Percentiles rank a stretch among this genome's conserved stretches.
These are phyloP conservation scores for Melangyna quadrimaculata DNA, from an alignment of 2,888 invertebrate genomes.

Conservation along the genomic window DNA sequence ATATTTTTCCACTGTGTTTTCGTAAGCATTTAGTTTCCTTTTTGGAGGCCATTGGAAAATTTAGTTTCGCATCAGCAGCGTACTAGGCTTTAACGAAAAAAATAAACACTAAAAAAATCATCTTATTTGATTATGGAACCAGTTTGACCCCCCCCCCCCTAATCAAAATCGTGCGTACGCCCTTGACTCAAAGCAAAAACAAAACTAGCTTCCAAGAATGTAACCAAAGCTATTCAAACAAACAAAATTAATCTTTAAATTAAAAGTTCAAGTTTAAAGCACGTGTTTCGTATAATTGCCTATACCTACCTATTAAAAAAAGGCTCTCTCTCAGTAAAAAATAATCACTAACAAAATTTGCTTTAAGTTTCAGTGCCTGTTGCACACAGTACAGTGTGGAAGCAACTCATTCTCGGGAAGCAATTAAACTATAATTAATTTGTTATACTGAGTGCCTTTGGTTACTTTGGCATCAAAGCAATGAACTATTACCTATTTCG, in stretches of 20 bases:
- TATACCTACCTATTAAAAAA: not conserved
- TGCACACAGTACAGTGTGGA: not conserved
- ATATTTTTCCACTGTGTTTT: no score
- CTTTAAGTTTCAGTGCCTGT: not conserved
- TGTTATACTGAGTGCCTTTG: not conserved
- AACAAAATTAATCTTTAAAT: not conserved
- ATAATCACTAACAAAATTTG: not conserved
- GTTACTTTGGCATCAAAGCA: no score
- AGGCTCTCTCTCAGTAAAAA: not conserved
- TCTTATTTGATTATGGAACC: no score
- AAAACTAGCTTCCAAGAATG: not conserved
- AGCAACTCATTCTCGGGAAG: not conserved
- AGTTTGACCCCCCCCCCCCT: no score
- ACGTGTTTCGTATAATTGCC: not conserved
- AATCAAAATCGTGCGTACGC: no score
- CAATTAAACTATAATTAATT: constrained; percentile 1
- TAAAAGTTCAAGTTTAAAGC: not conserved
- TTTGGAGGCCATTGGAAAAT: no score
- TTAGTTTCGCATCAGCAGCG: no score
- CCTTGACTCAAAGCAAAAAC: not conserved
- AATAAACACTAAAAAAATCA: no score
- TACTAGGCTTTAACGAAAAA: no score
- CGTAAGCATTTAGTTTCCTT: no score
- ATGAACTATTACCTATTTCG: not conserved
- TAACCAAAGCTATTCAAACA: not conserved